phyloP scores from a whole-genome alignment of 2,888 invertebrate genomes.

The Zelleria hepariella region DNA sequence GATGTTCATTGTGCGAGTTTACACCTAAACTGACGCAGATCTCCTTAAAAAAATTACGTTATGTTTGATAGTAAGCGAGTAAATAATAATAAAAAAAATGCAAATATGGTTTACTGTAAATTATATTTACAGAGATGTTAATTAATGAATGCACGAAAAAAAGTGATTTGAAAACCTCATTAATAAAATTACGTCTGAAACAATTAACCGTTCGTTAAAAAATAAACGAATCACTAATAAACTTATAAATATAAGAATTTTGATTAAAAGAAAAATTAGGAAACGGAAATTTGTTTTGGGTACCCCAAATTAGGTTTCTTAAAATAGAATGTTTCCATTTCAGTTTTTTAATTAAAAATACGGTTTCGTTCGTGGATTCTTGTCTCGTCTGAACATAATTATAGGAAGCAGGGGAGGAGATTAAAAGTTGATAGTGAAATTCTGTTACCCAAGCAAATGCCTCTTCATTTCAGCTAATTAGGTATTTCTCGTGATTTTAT shows the following conservation, averaged over 20 bases:
- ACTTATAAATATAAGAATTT: background rate
- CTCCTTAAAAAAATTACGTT: too few relatives aligned
- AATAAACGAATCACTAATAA: background rate
- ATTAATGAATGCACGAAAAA: too few relatives aligned
- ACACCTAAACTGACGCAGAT: too few relatives aligned
- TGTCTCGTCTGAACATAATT: background rate
- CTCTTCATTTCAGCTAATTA: background rate
- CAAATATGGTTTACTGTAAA: too few relatives aligned
- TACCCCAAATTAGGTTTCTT: background rate
- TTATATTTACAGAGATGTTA: too few relatives aligned
- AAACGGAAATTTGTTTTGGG: background rate
- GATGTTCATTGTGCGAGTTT: too few relatives aligned
- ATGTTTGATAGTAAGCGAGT: too few relatives aligned
- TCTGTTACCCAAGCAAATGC: background rate
- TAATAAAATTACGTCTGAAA: background rate
- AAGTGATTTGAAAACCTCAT: background rate
- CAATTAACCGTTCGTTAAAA: background rate
- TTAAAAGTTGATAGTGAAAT: background rate
- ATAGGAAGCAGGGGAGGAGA: background rate
- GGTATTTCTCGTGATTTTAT: too few relatives aligned
- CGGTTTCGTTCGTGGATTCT: background rate
- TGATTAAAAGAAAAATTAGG: background rate
- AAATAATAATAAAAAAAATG: too few relatives aligned
- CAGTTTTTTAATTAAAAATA: background rate
- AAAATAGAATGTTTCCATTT: background rate